phyloP scores from a whole-genome alignment of 2,888 invertebrate species.

The Mythimna impura region DNA sequence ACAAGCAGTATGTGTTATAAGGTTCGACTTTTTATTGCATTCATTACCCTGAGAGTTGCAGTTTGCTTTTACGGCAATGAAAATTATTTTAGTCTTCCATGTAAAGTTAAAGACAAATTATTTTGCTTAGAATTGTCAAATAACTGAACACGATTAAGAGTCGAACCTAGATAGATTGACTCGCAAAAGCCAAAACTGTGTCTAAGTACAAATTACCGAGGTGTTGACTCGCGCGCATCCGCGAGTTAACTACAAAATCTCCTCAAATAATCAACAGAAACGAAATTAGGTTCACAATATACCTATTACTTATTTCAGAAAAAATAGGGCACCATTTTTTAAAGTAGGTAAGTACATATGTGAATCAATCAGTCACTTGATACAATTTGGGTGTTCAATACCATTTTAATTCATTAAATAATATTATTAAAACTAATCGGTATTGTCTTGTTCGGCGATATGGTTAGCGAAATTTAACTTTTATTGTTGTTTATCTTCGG shows the following conservation, averaged over 20 bases:
- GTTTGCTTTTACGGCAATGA: too few relatives aligned
- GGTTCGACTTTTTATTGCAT: neutral
- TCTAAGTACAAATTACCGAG: neutral
- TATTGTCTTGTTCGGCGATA: neutral
- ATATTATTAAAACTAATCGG: neutral
- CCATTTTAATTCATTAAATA: neutral
- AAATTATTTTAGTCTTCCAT: neutral
- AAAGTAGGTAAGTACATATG: neutral
- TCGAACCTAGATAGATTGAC: neutral
- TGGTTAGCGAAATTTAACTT: neutral
- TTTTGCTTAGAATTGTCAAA: neutral
- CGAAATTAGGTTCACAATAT: neutral
- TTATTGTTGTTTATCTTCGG: neutral
- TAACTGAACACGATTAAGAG: neutral
- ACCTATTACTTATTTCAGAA: neutral
- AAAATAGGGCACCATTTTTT: neutral
- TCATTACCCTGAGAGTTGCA: neutral
- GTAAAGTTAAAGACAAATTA: neutral
- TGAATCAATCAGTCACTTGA: conserved; percentile 5
- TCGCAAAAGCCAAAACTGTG: neutral
- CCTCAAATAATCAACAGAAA: neutral
- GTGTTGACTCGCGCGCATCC: neutral
- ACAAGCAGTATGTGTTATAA: neutral
- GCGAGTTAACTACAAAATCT: too few relatives aligned
- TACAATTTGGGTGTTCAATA: neutral